These are phyloP conservation scores for Drosophila bipectinata DNA, from an alignment of 1,140 invertebrate species.

Conservation along the genomic window DNA sequence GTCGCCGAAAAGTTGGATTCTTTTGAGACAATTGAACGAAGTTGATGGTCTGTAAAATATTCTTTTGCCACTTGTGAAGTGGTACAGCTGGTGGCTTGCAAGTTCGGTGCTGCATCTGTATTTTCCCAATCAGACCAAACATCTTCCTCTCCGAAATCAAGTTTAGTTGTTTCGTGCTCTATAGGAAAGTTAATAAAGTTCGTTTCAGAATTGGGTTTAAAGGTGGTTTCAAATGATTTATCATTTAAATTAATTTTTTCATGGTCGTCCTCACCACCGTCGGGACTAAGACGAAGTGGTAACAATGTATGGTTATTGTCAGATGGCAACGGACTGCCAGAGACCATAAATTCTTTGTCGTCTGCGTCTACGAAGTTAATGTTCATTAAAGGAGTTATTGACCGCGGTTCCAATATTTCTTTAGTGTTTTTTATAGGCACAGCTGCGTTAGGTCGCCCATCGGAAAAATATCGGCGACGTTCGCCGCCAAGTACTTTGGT, in stretches of 20 bases:
- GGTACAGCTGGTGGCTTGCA: conserved; percentile 39
- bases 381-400: conserved; percentile 78
- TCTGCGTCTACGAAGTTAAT: conserved; percentile 62
- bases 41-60: conserved; percentile 3
- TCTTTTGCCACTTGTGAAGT: conserved; percentile 33
- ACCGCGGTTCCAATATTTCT: conserved; percentile 69
- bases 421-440: conserved; percentile 44
- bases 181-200: no score
- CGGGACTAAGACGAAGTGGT: conserved; percentile 90
- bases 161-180: conserved; percentile 37
- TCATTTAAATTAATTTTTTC: conserved; percentile 80
- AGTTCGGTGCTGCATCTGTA: conserved; percentile 82
- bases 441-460: conserved; percentile 88
- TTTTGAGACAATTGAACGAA: not conserved
- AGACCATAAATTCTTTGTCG: conserved; percentile 69
- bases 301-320: conserved; percentile 79
- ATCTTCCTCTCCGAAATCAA: conserved; percentile 83
- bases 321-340: conserved; percentile 67
- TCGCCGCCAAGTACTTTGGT: conserved; percentile 92
- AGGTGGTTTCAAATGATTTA: conserved; percentile 25
- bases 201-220: conserved; percentile 6
- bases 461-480: conserved; percentile 91
- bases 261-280: conserved; percentile 90
- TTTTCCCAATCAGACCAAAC: conserved; percentile 92
- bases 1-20: not conserved